Conservation (phyloP, 1,140 invertebrate genomes). For the Branchinecta lynchi region DNA sequence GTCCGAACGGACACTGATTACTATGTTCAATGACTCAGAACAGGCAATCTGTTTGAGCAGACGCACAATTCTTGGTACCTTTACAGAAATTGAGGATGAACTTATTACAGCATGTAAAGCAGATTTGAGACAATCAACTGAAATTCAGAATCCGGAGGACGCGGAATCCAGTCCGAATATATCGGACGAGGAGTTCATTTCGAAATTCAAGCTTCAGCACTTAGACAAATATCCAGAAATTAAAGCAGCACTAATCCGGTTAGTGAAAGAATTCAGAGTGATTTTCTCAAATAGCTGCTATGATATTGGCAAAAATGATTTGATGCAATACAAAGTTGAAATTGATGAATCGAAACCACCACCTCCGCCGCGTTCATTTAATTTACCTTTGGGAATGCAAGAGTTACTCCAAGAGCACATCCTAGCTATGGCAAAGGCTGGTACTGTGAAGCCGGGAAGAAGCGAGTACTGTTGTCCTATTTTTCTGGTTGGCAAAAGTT, state of each 20-base stretch:
- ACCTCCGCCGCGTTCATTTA: not conserved
- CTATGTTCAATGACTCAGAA: not conserved
- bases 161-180: no score
- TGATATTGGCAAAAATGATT: not conserved
- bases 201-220: not conserved
- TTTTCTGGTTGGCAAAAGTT: not conserved
- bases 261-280: not conserved
- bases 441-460: not conserved
- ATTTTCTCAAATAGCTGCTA: not conserved
- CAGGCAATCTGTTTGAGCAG: not conserved
- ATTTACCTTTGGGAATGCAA: not conserved
- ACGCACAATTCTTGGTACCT: not conserved
- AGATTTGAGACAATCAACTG: not conserved
- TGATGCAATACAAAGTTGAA: not conserved
- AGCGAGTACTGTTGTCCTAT: not conserved
- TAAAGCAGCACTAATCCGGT: not conserved
- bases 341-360: not conserved
- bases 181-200: not conserved
- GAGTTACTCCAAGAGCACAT: constrained; percentile 3
- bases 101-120: not conserved
- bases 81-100: not conserved
- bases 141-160: no score
- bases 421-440: not conserved
- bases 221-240: not conserved
- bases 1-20: not conserved